Evolutionary conservation across 2,888 invertebrate genomes (phyloP).

Genomic region (Calameuta pallipes): DNA sequence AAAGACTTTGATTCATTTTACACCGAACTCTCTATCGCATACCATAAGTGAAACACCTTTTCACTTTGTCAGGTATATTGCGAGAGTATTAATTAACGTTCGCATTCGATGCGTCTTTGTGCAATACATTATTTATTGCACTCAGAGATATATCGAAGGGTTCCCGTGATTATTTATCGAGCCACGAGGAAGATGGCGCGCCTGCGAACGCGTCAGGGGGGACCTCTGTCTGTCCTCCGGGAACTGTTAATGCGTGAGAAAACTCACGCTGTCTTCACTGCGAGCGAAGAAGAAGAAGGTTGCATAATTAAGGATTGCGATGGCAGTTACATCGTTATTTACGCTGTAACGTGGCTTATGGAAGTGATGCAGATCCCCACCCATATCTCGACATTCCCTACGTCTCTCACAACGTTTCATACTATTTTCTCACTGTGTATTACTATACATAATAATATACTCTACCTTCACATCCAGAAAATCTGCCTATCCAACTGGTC

Average conservation of each 20-base stretch:
- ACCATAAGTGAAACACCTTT: too few relatives aligned
- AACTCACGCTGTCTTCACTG: conserved; percentile 38
- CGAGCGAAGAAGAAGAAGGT: conserved; percentile 41
- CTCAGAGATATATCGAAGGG: too few relatives aligned
- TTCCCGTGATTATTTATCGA: too few relatives aligned
- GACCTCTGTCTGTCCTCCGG: neutral
- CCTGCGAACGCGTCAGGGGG: conserved; percentile 30
- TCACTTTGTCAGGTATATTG: too few relatives aligned
- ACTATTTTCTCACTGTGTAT: conserved; percentile 9
- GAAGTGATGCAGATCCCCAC: conserved; percentile 13
- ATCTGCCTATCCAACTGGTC: too few relatives aligned
- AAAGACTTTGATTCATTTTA: too few relatives aligned
- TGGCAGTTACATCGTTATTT: conserved; percentile 37
- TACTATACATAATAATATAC: neutral
- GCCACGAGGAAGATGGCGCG: neutral
- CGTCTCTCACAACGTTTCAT: conserved; percentile 13
- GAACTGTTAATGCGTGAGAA: conserved; percentile 54
- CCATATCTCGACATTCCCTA: conserved; percentile 30
- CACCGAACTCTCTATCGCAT: too few relatives aligned
- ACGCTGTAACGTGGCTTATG: conserved; percentile 19
- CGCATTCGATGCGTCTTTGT: too few relatives aligned
- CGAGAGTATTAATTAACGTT: too few relatives aligned
- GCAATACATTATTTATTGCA: too few relatives aligned
- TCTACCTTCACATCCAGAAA: neutral
- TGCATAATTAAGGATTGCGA: conserved; percentile 60